These are phyloP conservation scores for Etheostoma spectabile DNA, from an alignment of 2,113 vertebrate genomes.

Conservation along the genomic window DNA sequence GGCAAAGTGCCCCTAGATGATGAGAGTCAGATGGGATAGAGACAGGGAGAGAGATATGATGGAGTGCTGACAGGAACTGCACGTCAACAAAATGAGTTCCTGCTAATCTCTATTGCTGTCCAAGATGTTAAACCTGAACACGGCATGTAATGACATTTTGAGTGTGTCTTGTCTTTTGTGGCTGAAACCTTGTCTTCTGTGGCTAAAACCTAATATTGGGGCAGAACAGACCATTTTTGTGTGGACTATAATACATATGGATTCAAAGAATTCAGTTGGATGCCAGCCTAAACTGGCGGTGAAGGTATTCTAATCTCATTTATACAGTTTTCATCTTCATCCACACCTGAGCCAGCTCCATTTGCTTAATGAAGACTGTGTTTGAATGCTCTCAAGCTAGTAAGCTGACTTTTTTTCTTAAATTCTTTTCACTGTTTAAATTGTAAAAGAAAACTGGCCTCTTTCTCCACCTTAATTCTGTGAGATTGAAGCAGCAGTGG, in stretches of 20 bases:
- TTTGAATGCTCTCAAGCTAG: constrained; percentile 7
- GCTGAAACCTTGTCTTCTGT: neutral
- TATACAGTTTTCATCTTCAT: constrained; percentile 20
- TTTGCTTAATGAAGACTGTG: constrained; percentile 21
- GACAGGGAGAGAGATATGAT: constrained; percentile 41
- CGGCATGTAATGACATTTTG: neutral
- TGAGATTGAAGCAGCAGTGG: neutral
- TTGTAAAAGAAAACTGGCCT: neutral
- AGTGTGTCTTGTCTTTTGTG: neutral
- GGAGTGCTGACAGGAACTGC: constrained; percentile 21
- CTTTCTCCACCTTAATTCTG: neutral
- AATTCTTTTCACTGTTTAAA: neutral
- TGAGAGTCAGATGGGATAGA: constrained; percentile 30
- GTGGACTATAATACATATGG: neutral
- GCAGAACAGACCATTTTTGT: neutral
- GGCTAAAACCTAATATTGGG: neutral
- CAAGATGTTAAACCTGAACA: neutral
- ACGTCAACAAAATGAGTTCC: constrained; percentile 13
- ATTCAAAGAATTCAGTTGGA: constrained; percentile 2
- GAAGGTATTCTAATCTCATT: constrained; percentile 26
- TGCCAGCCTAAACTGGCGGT: neutral
- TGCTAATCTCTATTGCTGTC: constrained; percentile 1
- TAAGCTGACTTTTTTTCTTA: neutral
- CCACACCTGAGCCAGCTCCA: constrained; percentile 30
- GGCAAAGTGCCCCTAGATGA: constrained; percentile 45